Evolutionary conservation across 2,113 vertebrate species (phyloP).

Genomic region (Chaetura pelagica): DNA sequence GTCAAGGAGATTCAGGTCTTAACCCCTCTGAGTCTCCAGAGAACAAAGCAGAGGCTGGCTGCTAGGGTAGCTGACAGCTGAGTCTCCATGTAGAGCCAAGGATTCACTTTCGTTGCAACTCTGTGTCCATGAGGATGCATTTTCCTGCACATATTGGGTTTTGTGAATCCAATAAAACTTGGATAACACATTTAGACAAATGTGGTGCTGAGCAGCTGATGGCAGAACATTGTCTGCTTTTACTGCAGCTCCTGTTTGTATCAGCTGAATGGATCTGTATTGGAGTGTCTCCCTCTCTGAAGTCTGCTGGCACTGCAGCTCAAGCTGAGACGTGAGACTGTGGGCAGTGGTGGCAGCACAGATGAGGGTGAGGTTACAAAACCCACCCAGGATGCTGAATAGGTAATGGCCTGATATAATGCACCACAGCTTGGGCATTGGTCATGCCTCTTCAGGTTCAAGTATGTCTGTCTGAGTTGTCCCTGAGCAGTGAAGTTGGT

Average conservation of each 20-base stretch:
- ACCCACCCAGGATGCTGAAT: not conserved
- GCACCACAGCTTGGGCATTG: not conserved
- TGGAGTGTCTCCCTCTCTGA: not conserved
- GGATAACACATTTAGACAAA: conserved; percentile 3
- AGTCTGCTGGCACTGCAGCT: not conserved
- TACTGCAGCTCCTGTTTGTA: not conserved
- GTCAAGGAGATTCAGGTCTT: conserved; percentile 50
- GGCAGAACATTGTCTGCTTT: not conserved
- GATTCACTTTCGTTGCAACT: not conserved
- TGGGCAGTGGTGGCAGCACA: not conserved
- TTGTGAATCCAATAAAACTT: not conserved
- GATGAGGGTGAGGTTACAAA: not conserved
- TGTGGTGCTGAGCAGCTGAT: not conserved
- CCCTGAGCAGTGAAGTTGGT: not conserved
- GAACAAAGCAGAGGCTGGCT: not conserved
- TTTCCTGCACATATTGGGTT: not conserved
- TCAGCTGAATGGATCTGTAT: not conserved
- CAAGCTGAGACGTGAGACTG: not conserved
- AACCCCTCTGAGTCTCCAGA: conserved; percentile 8
- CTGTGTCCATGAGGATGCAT: not conserved
- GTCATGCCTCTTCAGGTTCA: not conserved
- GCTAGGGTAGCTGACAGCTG: not conserved
- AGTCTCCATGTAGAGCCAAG: not conserved
- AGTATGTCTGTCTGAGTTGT: not conserved
- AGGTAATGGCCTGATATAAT: not conserved